Base-by-base conservation (phyloP, 2,113 vertebrate species). In the Dendropsophus ebraccatus region DNA sequence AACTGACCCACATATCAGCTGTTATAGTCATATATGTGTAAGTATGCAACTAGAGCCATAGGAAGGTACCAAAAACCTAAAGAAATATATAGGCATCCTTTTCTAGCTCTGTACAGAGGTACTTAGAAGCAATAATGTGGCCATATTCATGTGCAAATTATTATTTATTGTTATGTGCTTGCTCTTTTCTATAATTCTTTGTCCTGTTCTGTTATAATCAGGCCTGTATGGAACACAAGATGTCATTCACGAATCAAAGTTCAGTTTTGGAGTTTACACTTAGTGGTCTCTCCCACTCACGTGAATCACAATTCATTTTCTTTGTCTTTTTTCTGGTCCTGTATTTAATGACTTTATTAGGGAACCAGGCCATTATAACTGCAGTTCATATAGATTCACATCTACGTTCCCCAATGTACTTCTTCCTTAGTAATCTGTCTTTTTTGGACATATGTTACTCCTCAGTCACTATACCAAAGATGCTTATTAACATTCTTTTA, bases 381-480 rank as follows among this genome's bases (percentile, higher is more conserved):
- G 89, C 87, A 2, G 60, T 89, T 3, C 30, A 30, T 49, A 87
- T 86, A 7, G 88, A 88, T 41, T 49, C 47, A 5, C 28, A 21
- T 70, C 89, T 93, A 4, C 88, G 90, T 21, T 89, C 52, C 0
- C 92, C 92, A 28, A 93, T 93, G 92, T 93, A 93, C 82, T 93
- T 92, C 77, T 91, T 93, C 86, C 84, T 93, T 35, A 90, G 90
- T 78, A 91, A 92, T 32, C 81, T 93, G 37, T 92, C 92, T 4
- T 90, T 92, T 14, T 87, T 93, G 62, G 92, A 93, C 45, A 77
- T 92, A 41, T 92, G 90, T 45, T 91, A 91, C 56, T 92, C 91
- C 37, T 90, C 91, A 0, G 90, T 92, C 80, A 92, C 91, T 0
- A 80, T 91, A 14, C 92, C 91, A n/a, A 92, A 92, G 88, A 92